Conservation (phyloP, 2,113 vertebrate genomes). For the Apeltes quadracus region DNA sequence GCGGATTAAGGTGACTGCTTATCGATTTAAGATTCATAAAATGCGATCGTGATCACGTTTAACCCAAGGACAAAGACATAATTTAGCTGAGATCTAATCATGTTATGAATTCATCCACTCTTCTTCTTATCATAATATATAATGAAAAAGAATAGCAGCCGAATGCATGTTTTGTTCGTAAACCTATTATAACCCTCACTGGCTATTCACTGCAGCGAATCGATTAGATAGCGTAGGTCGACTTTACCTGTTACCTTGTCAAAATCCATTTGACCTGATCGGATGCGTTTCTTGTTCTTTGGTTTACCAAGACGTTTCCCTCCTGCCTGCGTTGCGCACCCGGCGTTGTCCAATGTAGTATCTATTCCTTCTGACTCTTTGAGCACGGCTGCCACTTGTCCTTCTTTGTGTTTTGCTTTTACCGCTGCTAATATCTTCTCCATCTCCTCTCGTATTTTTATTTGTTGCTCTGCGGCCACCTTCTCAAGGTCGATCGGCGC, state of each 20-base stretch:
- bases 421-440: slow-evolving; percentile 56
- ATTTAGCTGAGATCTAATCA: neutral
- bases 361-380: slow-evolving; percentile 8
- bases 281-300: slow-evolving; percentile 11
- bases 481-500: slow-evolving; percentile 56
- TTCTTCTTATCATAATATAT: neutral
- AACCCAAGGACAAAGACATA: neutral
- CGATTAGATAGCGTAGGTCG: neutral
- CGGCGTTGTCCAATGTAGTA: neutral
- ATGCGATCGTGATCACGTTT: neutral
- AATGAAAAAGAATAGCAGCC: neutral
- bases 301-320: neutral
- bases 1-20: neutral
- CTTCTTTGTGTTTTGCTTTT: slow-evolving; percentile 46
- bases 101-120: neutral
- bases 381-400: slow-evolving; percentile 17
- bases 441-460: slow-evolving; percentile 61
- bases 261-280: slow-evolving; percentile 20
- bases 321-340: neutral
- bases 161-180: neutral
- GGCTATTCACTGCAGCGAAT: slow-evolving; percentile 10
- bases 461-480: slow-evolving; percentile 67
- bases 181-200: neutral
- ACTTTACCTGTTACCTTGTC: slow-evolving; percentile 61
- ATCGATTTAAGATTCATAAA: neutral